Base-by-base conservation (phyloP, 2,888 invertebrate genomes). In the Coelopa pilipes region DNA sequence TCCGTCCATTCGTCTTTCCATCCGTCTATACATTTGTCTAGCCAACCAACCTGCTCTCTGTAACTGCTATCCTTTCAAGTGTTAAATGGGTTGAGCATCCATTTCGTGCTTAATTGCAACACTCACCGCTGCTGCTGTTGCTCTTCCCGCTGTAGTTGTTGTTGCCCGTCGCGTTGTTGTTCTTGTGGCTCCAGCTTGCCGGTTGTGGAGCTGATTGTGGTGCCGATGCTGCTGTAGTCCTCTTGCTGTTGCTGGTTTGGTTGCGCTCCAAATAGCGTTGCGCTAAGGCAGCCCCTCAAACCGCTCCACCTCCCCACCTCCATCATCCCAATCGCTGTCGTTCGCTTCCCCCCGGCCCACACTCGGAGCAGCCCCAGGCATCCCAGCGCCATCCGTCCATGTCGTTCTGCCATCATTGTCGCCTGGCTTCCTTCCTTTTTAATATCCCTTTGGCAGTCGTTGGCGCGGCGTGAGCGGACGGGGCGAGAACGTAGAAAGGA, bases 121-220 rank as follows among this genome's bases (percentile, higher is more conserved):
- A 46, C 63, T 34, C 63, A 45, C n/a, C 46, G 63, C 45, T n/a
- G 17, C n/a, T 17, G n/a, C 17, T 59, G 72, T 34, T 73, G 75
- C 65, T 67, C 66, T 5, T 63, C 70, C 45, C 69, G 73, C 13
- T 74, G 74, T 15, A 34, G 57, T 47, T 15, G 65, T 12, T 21
- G 75, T 34, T 34, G 34, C n/a, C n/a, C n/a, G n/a, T n/a, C n/a
- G 57, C 67, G 70, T 0, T 60, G 66, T n/a, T 78, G 77, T 0
- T 78, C 76, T 1, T 78, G 81, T 75, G 80, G 80, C 0, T 75
- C n/a, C n/a, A n/a, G n/a, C n/a, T 34, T 34, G 34, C 34, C 7
- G 34, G 72, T 1, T 78, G 75, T 1, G 74, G 47, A 49, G 74
- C 2, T 0, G 75, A 15, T 17, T 34, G 15, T n/a, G 59, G 53